Base-by-base conservation (phyloP, 2,113 vertebrate species). In the Trichomycterus rosablanca region DNA sequence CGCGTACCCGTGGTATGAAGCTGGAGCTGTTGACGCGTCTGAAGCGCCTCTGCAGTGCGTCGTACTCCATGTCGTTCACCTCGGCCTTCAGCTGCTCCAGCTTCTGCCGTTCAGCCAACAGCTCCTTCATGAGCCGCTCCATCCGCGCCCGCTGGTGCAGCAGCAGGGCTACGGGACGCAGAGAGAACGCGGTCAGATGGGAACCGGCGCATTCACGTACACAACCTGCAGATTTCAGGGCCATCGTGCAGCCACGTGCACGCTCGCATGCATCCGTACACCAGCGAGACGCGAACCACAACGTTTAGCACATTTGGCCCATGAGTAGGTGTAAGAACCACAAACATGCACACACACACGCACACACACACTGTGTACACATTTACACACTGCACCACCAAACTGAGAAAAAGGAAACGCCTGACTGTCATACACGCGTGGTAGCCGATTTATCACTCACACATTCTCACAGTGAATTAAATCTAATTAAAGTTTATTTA, bases 121-220 rank as follows among this genome's bases (percentile, higher is more conserved):
- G 82, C 16, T 95, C 93, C 82, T 99, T 98, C 80, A 90, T 76
- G 76, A 99, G 84, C 63, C 96, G 91, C 86, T 98, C 94, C 96
- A 97, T 99, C 80, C 95, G 89, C 69, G 95, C 95, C 65, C 94
- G 88, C 53, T 99, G 96, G 84, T 99, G 96, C 74, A 98, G 90
- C 76, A 99, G 83, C 77, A 99, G 92, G 72, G 95, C 95, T 98
- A 77, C 16, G 58, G 50, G 39, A 52, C 7, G 58, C 26, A 60
- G 7, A 34, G 20, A 55, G 40, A 4, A 34, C 58, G 46, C n/a
- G 2, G 16, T 19, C 6, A 9, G 6, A 54, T 45, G 19, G 45
- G 6, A 43, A 69, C 5, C 14, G 7, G 26, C 26, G 26, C 37
- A 12, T 14, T n/a, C 37, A 39, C 35, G 12, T 11, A 39, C 35